Conservation (phyloP, 2,113 vertebrate species). For the Channa maculata region DNA sequence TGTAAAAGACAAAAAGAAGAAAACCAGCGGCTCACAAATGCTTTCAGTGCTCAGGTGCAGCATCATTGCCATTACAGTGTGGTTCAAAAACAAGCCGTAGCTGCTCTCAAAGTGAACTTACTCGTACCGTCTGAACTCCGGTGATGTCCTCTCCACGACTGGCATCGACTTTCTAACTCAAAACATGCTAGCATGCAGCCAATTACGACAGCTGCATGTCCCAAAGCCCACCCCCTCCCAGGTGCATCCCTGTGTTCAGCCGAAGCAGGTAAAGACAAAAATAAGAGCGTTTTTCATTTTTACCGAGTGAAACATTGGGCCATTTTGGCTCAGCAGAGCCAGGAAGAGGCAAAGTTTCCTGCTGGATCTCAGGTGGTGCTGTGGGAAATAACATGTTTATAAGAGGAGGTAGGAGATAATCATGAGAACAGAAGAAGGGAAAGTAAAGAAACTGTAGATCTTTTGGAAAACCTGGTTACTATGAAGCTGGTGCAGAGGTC, state of each 20-base stretch:
- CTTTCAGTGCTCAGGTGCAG: constrained; percentile 29
- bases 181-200: constrained; percentile 79
- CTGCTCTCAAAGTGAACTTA: constrained; percentile 48
- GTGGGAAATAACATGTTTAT: constrained; percentile 63
- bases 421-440: not conserved
- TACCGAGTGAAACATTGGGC: constrained; percentile 70
- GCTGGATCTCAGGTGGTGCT: constrained; percentile 69
- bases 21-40: not conserved
- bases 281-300: constrained; percentile 38
- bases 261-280: constrained; percentile 60
- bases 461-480: not conserved
- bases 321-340: constrained; percentile 63
- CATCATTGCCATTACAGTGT: not conserved
- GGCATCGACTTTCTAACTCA: constrained; percentile 57
- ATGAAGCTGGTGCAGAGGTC: not conserved
- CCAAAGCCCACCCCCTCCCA: constrained; percentile 38
- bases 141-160: constrained; percentile 42
- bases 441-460: not conserved
- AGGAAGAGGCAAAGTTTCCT: constrained; percentile 64
- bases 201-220: constrained; percentile 57
- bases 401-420: not conserved
- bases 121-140: constrained; percentile 33
- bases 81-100: constrained; percentile 1
- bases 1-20: not conserved
- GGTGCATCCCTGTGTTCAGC: constrained; percentile 53